Conservation (phyloP, 2,888 invertebrate genomes). For the Nebria salina region DNA sequence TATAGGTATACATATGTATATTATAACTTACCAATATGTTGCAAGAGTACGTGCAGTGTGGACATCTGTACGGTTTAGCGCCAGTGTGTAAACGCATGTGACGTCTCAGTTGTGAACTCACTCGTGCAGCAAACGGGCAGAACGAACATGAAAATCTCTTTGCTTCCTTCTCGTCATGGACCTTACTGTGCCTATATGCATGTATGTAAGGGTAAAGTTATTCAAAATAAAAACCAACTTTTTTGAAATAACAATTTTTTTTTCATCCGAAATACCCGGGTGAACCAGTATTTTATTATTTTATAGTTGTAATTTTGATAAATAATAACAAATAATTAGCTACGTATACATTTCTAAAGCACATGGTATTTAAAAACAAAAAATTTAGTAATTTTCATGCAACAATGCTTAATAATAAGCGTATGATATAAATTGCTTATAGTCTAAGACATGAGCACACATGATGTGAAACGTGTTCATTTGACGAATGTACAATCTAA, state of each 20-base stretch:
- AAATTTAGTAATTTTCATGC: background rate
- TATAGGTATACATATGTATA: too few species aligned
- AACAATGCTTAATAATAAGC: background rate
- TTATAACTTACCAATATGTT: conserved; percentile 74
- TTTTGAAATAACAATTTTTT: too few species aligned
- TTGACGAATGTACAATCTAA: background rate
- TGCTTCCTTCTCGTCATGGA: conserved; percentile 64
- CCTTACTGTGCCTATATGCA: conserved; percentile 69
- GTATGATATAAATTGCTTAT: too few species aligned
- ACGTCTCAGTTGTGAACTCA: conserved; percentile 76
- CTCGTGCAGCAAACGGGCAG: conserved; percentile 76
- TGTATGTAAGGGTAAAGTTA: conserved; percentile 49
- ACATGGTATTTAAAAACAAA: background rate
- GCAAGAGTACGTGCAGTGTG: conserved; percentile 81
- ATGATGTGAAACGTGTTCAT: background rate
- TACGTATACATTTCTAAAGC: too few species aligned
- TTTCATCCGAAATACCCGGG: too few species aligned
- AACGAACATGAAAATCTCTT: conserved; percentile 71
- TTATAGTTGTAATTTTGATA: conserved; percentile 7
- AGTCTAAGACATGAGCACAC: too few species aligned
- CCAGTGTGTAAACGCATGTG: conserved; percentile 84
- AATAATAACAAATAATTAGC: conserved; percentile 22
- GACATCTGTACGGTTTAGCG: conserved; percentile 85
- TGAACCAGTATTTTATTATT: background rate
- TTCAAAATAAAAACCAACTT: background rate